Evolutionary conservation across 1,140 invertebrate genomes (phyloP).

Genomic region (Papilio dardanus): DNA sequence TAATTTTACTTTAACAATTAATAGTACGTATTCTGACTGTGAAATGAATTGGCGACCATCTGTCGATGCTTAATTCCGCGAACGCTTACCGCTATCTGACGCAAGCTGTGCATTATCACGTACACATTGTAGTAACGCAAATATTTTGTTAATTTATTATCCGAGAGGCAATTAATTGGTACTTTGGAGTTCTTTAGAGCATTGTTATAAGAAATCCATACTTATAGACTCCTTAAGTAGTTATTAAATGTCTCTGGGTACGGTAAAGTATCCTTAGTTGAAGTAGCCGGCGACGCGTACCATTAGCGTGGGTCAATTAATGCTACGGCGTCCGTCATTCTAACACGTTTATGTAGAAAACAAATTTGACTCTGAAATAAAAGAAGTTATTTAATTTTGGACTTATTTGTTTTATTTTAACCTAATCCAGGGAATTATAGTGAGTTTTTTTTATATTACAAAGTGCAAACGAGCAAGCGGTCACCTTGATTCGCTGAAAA

Average conservation of each 20-base stretch:
- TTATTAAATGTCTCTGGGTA: not conserved
- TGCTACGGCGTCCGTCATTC: constrained; percentile 76
- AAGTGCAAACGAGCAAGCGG: too few species aligned
- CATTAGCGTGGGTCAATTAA: constrained; percentile 77
- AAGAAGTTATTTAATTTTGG: constrained; percentile 82
- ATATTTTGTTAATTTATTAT: not conserved
- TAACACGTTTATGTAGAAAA: constrained; percentile 82
- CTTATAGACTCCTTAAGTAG: not conserved
- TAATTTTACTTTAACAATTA: not conserved
- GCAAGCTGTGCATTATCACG: constrained; percentile 21
- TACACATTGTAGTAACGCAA: not conserved
- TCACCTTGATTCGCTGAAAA: too few species aligned
- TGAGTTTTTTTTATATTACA: too few species aligned
- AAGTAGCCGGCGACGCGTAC: constrained; percentile 67
- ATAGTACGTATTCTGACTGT: constrained; percentile 2
- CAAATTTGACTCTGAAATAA: constrained; percentile 82
- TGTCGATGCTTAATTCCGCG: not conserved
- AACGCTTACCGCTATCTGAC: constrained; percentile 11
- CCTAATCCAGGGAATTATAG: too few species aligned
- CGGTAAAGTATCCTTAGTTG: not conserved
- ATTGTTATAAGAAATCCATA: not conserved
- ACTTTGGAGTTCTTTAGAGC: not conserved
- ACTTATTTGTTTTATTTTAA: constrained; percentile 72
- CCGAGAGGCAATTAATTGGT: constrained; percentile 21
- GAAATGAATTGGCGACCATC: constrained; percentile 1